Evolutionary conservation across 2,113 vertebrate genomes (phyloP).

Genomic region (Menidia beryllina): DNA sequence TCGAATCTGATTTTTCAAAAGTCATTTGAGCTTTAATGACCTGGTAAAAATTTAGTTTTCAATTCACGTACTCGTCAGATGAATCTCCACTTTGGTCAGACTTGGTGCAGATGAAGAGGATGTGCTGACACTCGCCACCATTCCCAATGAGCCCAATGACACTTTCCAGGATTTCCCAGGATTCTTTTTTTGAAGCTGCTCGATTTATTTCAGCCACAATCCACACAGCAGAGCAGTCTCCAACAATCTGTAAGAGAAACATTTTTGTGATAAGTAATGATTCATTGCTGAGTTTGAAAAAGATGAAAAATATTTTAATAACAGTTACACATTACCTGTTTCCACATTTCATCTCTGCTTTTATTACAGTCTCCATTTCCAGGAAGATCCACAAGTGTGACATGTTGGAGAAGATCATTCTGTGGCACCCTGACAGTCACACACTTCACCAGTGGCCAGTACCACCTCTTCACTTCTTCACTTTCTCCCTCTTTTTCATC

Average conservation of each 20-base stretch:
- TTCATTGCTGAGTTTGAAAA: too few species aligned
- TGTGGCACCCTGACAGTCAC: slow-evolving; percentile 59
- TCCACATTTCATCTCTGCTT: slow-evolving; percentile 63
- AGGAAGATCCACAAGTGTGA: slow-evolving; percentile 70
- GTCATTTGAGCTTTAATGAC: neutral
- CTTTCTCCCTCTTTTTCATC: neutral
- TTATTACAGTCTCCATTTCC: slow-evolving; percentile 68
- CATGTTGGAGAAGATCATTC: slow-evolving; percentile 42
- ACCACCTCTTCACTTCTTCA: neutral
- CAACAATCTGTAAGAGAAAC: slow-evolving; percentile 52
- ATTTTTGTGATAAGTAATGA: too few species aligned
- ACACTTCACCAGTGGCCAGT: slow-evolving; percentile 69
- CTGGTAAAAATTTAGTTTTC: neutral
- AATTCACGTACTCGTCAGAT: slow-evolving; percentile 8
- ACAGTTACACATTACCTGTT: slow-evolving; percentile 40
- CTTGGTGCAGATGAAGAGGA: slow-evolving; percentile 68
- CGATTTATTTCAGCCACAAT: slow-evolving; percentile 58
- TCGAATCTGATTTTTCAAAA: too few species aligned
- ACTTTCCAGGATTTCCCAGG: slow-evolving; percentile 55
- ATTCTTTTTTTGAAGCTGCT: slow-evolving; percentile 44
- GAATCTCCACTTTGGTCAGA: slow-evolving; percentile 11
- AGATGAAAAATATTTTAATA: too few species aligned
- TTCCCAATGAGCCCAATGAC: slow-evolving; percentile 40
- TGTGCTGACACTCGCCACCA: slow-evolving; percentile 55
- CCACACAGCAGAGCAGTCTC: slow-evolving; percentile 62